Percentiles rank a stretch among this genome's conserved stretches.
Conservation (phyloP, 2,888 invertebrate species). For the Eumerus sabulonum region DNA sequence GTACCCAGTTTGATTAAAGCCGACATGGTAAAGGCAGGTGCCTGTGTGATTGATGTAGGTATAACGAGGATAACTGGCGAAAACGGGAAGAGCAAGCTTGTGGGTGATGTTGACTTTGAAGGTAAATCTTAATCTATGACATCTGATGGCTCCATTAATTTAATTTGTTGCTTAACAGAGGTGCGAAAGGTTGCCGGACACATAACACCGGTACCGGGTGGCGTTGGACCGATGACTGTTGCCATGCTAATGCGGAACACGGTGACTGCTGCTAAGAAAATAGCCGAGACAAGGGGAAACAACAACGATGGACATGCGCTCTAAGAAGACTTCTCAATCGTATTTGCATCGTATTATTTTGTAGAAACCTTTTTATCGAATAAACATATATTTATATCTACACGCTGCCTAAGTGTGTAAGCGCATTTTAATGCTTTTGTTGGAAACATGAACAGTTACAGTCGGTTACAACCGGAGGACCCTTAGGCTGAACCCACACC, state of each 20-base stretch:
- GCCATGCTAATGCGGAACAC: slow-evolving; percentile 96
- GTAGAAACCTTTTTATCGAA: too few relatives aligned
- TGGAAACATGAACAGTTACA: too few relatives aligned
- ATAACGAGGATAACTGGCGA: slow-evolving; percentile 86
- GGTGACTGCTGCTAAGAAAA: slow-evolving; percentile 84
- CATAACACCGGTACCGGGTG: slow-evolving; percentile 94
- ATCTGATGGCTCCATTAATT: background rate
- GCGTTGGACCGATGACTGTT: slow-evolving; percentile 96
- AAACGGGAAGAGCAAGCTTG: slow-evolving; percentile 85
- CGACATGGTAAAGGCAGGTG: slow-evolving; percentile 93
- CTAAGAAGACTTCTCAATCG: too few relatives aligned
- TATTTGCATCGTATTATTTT: too few relatives aligned
- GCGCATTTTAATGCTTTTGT: too few relatives aligned
- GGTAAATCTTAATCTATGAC: slow-evolving; percentile 79
- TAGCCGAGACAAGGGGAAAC: slow-evolving; percentile 69
- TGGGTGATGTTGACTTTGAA: slow-evolving; percentile 94
- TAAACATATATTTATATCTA: too few relatives aligned
- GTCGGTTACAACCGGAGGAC: too few relatives aligned
- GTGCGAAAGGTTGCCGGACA: slow-evolving; percentile 89
- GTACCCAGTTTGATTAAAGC: slow-evolving; percentile 87
- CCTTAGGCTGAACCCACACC: too few relatives aligned
- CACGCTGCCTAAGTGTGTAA: too few relatives aligned
- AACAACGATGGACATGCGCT: background rate
- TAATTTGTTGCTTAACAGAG: slow-evolving; percentile 81
- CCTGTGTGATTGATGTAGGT: slow-evolving; percentile 93